Base-by-base conservation (phyloP, 2,888 invertebrate genomes). In the Trachelus iudaicus region DNA sequence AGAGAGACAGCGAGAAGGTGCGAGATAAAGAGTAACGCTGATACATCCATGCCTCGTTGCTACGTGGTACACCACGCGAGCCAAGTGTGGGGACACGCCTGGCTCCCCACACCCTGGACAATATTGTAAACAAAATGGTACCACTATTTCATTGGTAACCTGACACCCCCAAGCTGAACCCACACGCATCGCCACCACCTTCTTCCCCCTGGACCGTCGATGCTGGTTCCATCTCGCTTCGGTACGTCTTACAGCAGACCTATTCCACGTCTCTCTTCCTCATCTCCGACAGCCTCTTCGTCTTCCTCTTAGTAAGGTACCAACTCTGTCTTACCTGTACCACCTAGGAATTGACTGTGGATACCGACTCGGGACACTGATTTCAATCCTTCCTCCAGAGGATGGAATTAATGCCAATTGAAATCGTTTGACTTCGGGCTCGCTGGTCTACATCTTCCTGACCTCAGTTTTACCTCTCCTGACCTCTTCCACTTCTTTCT, bases 101-200 rank as follows among this genome's bases (percentile, higher is more conserved):
- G 83, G 81, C 84, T 83, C 82, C 77, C 81, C 85, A 87, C 87
- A 87, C 87, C 87, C 86, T 84, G 84, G 87, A 89, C 90, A 88
- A 90, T 90, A 91, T 90, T 91, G 91, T 90, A 89, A 91, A 90
- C 90, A 91, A 91, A 91, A 90, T 90, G 90, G 90, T 91, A 89
- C 90, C 90, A 89, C 87, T 91, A 91, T 90, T 90, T 91, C 90
- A 91, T 89, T 88, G 89, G 91, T 89, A 91, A 91, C 90, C 89
- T 85, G 89, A 91, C 85, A 90, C 90, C 87, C 84, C 81, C 81
- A 81, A 77, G 83, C 80, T 82, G 88, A 88, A 91, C 90, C 90
- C 90, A 91, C 90, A 90, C 90, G 85, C 88, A 87, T 88, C 87
- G 90, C 80, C 80, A 78, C 80, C 34, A 33, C 71, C 33, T 71